Percentiles rank a stretch among this genome's conserved stretches.
Conservation (phyloP, 2,888 invertebrate genomes). For the Diabrotica balteata region DNA sequence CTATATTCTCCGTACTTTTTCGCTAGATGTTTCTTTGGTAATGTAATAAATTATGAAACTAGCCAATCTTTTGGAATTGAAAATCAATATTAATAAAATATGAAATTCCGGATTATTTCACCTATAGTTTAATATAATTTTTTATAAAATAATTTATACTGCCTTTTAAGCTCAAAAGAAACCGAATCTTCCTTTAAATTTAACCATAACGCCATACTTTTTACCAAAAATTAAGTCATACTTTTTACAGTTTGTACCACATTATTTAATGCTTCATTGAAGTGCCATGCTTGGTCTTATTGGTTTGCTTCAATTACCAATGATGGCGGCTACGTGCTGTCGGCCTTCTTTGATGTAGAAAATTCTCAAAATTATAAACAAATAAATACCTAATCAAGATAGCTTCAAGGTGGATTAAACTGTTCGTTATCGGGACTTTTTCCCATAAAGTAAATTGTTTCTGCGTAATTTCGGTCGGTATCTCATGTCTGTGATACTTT, state of each 20-base stretch:
- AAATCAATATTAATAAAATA: no score
- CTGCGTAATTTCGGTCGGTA: conserved; percentile 6
- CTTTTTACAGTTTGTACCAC: conserved; percentile 2
- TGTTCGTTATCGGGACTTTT: conserved; percentile 9
- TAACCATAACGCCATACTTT: conserved; percentile 5
- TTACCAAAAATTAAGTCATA: conserved; percentile 6
- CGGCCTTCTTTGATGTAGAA: conserved; percentile 11
- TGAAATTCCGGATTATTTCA: no score
- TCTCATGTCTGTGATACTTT: neutral
- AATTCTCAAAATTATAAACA: conserved; percentile 23
- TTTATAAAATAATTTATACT: no score
- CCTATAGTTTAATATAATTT: no score
- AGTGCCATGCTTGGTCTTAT: conserved; percentile 2
- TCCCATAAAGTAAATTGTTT: conserved; percentile 18
- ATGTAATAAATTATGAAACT: no score
- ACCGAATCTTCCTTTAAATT: neutral
- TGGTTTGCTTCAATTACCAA: conserved; percentile 3
- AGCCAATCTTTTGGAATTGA: no score
- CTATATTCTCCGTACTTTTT: no score
- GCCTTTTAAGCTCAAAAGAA: no score
- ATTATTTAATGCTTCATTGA: conserved; percentile 17
- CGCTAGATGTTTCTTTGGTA: no score
- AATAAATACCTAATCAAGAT: conserved; percentile 17
- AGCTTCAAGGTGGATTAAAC: conserved; percentile 22
- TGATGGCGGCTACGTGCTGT: conserved; percentile 18